Base-by-base conservation (phyloP, 2,797 vertebrate genomes). In the Octomys mimax region DNA sequence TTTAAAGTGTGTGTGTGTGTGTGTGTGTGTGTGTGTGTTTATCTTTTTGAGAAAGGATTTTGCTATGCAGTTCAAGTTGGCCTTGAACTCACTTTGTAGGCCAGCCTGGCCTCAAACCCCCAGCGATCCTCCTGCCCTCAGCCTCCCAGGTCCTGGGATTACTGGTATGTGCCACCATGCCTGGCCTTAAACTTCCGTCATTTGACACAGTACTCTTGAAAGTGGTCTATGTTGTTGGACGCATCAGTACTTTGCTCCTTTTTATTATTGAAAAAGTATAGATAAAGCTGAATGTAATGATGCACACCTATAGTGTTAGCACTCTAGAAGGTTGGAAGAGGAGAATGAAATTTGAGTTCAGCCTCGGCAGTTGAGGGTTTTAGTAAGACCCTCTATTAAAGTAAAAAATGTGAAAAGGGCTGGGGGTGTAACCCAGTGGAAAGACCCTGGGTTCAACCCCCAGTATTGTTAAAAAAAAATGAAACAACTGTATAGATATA, bases 251-350 rank as follows among this genome's bases (percentile, higher is more conserved):
- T 26, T 26, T 57, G 26, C 79, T 77, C 28, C 12, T 88, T 4
- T 13, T 19, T 13, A 0, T 31, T 13, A 5, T 33, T 16, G 42
- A 6, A 3, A 6, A 0, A 13, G 26, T 13, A 5, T 33, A 24
- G 42, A 6, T 4, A 6, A 0, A 13, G 26, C 70, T 18, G 26
- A 31, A 28, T 49, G 73, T 49, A 42, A 13, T 28, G 73, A 49
- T 31, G 26, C 28, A 77, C 14, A 77, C 26, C 42, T 77, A 6
- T 16, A 49, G 73, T 49, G 11, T 49, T 26, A 28, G 26, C 73
- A 46, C 1, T 42, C 39, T 49, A 5, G 42, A 42, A 46, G 42
- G 46, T 28, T 24, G 73, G 42, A 52, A 46, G 28, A 33, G 13
- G 28, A 33, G 8, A 31, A 7, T 24, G 26, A 77, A 77, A 42